These are phyloP conservation scores for Distichodus sexfasciatus DNA, from an alignment of 2,797 vertebrate genomes.

Conservation along the genomic window DNA sequence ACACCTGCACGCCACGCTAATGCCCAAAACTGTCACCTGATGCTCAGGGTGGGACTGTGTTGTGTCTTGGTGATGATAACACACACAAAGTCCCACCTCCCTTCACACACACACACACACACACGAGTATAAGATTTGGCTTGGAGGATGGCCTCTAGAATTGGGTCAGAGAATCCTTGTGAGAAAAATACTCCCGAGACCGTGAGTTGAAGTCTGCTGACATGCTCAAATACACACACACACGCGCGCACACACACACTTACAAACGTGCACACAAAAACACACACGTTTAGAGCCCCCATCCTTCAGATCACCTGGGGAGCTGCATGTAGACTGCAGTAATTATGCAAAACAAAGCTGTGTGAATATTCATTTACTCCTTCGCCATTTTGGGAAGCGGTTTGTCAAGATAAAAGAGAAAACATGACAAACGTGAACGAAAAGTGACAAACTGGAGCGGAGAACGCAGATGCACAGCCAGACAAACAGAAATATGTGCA, in stretches of 20 bases:
- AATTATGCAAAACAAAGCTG: constrained; percentile 45
- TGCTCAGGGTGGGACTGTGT: not conserved
- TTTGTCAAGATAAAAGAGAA: constrained; percentile 27
- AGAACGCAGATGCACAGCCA: constrained; percentile 5
- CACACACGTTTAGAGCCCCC: constrained; percentile 14
- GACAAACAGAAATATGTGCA: not conserved
- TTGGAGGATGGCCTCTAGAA: constrained; percentile 40
- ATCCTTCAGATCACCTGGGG: constrained; percentile 13
- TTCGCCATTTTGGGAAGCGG: constrained; percentile 28
- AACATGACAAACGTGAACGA: constrained; percentile 1
- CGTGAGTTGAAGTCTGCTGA: constrained; percentile 36
- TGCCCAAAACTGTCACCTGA: constrained; percentile 13
- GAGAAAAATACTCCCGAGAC: constrained; percentile 41
- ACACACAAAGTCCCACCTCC: constrained; percentile 28
- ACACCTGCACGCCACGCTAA: too few relatives aligned
- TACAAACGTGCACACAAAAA: constrained; percentile 30
- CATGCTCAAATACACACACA: constrained; percentile 6
- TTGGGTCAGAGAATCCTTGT: constrained; percentile 51
- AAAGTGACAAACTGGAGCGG: not conserved
- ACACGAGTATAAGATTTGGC: constrained; percentile 38
- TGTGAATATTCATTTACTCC: constrained; percentile 44
- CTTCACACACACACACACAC: constrained; percentile 11
- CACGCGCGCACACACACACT: constrained; percentile 26
- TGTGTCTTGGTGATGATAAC: constrained; percentile 26
- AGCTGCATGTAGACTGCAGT: constrained; percentile 32